These are phyloP conservation scores for Lamprotornis superbus DNA, from an alignment of 2,113 vertebrate species.

Conservation along the genomic window DNA sequence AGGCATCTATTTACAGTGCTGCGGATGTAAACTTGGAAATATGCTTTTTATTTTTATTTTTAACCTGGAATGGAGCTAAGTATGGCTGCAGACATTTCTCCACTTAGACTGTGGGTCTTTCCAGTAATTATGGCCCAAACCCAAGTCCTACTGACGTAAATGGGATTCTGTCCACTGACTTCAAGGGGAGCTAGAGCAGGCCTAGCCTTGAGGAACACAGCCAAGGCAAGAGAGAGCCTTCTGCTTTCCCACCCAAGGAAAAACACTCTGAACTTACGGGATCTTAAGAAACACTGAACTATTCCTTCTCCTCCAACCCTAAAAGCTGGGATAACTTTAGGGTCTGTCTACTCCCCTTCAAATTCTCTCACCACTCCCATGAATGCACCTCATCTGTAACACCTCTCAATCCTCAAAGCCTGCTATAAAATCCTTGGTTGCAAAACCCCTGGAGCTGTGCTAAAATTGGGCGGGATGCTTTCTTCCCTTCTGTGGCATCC, in stretches of 20 bases:
- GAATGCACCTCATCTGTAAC: not conserved
- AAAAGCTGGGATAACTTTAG: not conserved
- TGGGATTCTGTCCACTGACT: constrained; percentile 21
- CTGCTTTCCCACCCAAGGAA: not conserved
- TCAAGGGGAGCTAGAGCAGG: not conserved
- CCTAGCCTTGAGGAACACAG: not conserved
- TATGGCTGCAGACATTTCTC: constrained; percentile 31
- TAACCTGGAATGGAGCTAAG: constrained; percentile 26
- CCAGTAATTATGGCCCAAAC: constrained; percentile 41
- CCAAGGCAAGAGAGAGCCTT: not conserved
- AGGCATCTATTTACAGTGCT: constrained; percentile 8
- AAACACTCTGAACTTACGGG: not conserved
- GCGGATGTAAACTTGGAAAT: constrained; percentile 18
- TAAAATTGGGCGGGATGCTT: not conserved
- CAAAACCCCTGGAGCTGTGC: not conserved
- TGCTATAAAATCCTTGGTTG: not conserved
- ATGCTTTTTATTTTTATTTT: constrained; percentile 23
- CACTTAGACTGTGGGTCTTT: not conserved
- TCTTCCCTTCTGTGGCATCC: not conserved
- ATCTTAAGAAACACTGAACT: not conserved
- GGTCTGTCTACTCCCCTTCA: too few relatives aligned
- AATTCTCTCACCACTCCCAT: not conserved
- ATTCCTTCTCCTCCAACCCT: not conserved
- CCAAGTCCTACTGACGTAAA: constrained; percentile 25
- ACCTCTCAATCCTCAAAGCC: not conserved